Conservation (phyloP, 53 echinoderm and acorn worm species). For the Crossaster papposus region DNA sequence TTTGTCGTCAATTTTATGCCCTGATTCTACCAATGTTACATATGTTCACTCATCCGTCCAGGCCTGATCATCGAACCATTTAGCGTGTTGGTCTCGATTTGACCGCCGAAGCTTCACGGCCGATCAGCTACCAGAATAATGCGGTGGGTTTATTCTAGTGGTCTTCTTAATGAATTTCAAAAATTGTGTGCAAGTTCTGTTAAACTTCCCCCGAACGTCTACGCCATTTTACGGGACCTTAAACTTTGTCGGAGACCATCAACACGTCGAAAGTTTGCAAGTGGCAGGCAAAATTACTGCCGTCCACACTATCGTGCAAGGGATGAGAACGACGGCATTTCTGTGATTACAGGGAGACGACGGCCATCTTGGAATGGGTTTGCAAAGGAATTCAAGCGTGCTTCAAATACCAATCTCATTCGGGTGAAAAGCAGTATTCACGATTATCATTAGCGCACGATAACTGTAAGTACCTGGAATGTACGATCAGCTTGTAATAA, state of each 20-base stretch:
- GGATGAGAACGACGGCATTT: not conserved
- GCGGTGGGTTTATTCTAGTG: not conserved
- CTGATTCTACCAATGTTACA: no score
- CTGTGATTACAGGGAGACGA: not conserved
- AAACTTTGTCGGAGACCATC: conserved; percentile 17
- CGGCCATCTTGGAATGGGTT: conserved; percentile 13
- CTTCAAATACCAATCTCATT: not conserved
- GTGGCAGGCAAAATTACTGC: not conserved
- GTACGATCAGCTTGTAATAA: conserved; percentile 3
- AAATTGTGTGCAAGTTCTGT: not conserved
- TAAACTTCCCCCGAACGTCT: conserved; percentile 7
- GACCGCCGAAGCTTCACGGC: not conserved
- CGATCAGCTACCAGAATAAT: not conserved
- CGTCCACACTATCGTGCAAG: no score
- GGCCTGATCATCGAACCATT: not conserved
- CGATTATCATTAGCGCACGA: not conserved
- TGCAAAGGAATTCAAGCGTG: not conserved
- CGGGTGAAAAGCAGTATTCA: not conserved
- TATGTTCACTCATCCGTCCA: not conserved
- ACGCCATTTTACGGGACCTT: conserved; percentile 2
- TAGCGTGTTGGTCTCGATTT: not conserved
- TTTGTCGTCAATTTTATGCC: no score
- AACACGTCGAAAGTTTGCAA: not conserved
- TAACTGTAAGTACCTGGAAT: conserved; percentile 18
- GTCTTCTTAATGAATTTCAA: not conserved